These are phyloP conservation scores for Taenaris catops DNA, from an alignment of 2,888 invertebrate genomes.

Conservation along the genomic window DNA sequence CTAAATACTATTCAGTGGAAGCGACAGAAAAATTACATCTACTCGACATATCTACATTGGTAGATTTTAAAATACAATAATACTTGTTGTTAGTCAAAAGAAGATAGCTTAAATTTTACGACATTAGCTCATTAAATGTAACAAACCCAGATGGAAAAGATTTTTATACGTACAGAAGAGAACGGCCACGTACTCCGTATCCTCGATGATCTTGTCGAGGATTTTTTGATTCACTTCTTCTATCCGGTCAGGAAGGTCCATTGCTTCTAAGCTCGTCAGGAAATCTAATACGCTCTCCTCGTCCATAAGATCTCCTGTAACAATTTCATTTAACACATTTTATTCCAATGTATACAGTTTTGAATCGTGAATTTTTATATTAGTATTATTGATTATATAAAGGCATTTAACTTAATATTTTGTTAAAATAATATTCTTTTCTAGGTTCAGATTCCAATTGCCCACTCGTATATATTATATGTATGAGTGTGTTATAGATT, in stretches of 20 bases:
- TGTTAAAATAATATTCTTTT: too few relatives aligned
- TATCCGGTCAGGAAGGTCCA: conserved; percentile 96
- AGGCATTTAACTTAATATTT: too few relatives aligned
- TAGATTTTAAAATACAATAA: conserved; percentile 47
- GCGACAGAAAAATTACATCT: conserved; percentile 36
- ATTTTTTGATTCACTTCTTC: conserved; percentile 97
- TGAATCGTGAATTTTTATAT: too few relatives aligned
- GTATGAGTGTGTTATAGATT: too few relatives aligned
- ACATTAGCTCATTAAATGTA: conserved; percentile 56
- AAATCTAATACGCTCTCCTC: conserved; percentile 96
- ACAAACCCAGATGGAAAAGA: conserved; percentile 39
- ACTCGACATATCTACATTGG: conserved; percentile 47
- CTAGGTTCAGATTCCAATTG: too few relatives aligned
- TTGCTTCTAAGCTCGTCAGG: conserved; percentile 95
- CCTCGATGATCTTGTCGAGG: conserved; percentile 93
- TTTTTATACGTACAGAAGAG: conserved; percentile 91
- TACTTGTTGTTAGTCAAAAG: conserved; percentile 62
- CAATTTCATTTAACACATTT: conserved; percentile 4
- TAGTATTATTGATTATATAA: too few relatives aligned
- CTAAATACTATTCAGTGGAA: conserved; percentile 35
- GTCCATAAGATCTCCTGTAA: conserved; percentile 94
- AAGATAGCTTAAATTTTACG: conserved; percentile 52
- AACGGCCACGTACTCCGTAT: conserved; percentile 94
- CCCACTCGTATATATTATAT: too few relatives aligned
- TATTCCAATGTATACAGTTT: too few relatives aligned